Evolutionary conservation across 2,113 vertebrate species (phyloP).

Genomic region (Isichthys henryi): DNA sequence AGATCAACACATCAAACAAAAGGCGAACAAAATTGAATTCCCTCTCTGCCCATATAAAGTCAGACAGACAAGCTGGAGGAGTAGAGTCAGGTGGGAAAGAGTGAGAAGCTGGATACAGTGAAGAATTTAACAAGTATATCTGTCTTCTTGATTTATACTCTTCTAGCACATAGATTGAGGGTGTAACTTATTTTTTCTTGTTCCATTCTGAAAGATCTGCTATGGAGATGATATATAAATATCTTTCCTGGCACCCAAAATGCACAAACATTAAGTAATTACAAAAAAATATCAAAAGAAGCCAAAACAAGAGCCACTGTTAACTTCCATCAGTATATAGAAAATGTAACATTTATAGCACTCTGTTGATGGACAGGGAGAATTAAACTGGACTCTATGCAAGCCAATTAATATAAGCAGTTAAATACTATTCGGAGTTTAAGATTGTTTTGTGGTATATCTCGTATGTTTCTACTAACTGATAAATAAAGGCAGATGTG

Average conservation of each 20-base stretch:
- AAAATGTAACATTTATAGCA: neutral
- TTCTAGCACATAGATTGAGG: neutral
- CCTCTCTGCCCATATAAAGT: neutral
- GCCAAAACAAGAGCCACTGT: neutral
- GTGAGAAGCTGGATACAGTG: neutral
- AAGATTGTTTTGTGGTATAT: neutral
- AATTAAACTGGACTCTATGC: neutral
- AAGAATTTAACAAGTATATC: neutral
- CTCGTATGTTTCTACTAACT: neutral
- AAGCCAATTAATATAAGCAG: neutral
- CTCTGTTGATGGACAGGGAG: neutral
- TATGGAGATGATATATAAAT: neutral
- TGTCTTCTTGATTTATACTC: neutral
- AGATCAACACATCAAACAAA: constrained; percentile 5
- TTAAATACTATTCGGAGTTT: neutral
- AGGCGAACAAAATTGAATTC: neutral
- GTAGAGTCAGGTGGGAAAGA: neutral
- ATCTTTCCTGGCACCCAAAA: neutral
- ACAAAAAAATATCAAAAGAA: neutral
- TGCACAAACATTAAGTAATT: neutral
- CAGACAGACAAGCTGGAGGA: neutral
- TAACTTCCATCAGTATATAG: neutral
- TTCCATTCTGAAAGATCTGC: neutral
- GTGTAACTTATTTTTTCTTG: neutral
- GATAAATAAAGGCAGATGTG: neutral